Evolutionary conservation across 2,888 invertebrate species (phyloP).

Genomic region (Octodonta nipae): DNA sequence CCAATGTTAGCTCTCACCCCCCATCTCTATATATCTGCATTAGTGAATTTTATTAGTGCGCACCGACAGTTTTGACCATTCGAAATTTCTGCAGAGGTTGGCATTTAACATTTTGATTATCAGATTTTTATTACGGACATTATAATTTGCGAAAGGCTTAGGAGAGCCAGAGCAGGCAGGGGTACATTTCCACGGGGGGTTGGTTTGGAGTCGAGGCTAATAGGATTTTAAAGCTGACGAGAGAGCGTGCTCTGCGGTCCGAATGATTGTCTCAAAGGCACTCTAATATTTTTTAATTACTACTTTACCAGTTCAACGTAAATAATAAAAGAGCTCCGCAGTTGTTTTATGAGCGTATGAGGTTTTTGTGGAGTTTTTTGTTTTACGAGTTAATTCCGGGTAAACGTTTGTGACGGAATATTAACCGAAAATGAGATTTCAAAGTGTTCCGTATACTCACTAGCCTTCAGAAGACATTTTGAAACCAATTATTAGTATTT

Average conservation of each 20-base stretch:
- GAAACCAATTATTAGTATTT: too few relatives aligned
- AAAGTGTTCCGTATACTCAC: too few relatives aligned
- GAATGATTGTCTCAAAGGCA: conserved; percentile 12
- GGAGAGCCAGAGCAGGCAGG: too few relatives aligned
- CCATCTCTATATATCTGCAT: conserved; percentile 22
- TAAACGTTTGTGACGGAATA: too few relatives aligned
- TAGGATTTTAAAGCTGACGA: too few relatives aligned
- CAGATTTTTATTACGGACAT: conserved; percentile 20
- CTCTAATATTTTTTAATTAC: conserved; percentile 18
- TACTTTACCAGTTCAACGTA: conserved; percentile 1
- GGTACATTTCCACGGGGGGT: too few relatives aligned
- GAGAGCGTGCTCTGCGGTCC: conserved; percentile 10
- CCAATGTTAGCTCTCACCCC: too few relatives aligned
- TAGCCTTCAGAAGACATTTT: too few relatives aligned
- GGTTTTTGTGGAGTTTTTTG: too few relatives aligned
- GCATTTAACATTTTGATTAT: conserved; percentile 20
- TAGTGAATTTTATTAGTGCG: conserved; percentile 15
- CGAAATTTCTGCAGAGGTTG: conserved; percentile 8
- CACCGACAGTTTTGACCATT: conserved; percentile 10
- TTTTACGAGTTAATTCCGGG: conserved; percentile 1
- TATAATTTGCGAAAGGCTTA: conserved; percentile 16
- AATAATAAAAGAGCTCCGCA: conserved; percentile 1
- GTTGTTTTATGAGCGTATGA: too few relatives aligned
- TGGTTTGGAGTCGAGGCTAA: too few relatives aligned
- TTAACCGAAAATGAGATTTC: too few relatives aligned